These are phyloP conservation scores for Eutrigla gurnardus DNA, from an alignment of 2,797 vertebrate species.

Conservation along the genomic window DNA sequence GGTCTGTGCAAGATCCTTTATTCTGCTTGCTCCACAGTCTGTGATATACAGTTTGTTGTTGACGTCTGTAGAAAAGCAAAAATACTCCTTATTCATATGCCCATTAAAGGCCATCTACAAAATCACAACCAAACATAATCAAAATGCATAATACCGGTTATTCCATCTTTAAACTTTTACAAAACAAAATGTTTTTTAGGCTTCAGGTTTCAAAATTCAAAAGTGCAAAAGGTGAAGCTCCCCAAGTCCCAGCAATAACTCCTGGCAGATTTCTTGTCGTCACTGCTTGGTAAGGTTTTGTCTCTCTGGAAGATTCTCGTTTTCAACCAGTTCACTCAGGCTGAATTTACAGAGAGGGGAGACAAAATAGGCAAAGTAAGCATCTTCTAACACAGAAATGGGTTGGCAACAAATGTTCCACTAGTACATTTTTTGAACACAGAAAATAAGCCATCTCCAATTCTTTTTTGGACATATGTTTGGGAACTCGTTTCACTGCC, in stretches of 20 bases:
- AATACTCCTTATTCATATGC: neutral
- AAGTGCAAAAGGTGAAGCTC: neutral
- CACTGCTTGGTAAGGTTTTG: slow-evolving; percentile 11
- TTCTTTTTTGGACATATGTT: slow-evolving; percentile 16
- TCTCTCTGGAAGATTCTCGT: slow-evolving; percentile 27
- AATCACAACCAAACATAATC: neutral
- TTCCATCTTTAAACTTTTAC: neutral
- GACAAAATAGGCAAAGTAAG: slow-evolving; percentile 24
- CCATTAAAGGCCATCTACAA: neutral
- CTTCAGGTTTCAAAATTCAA: slow-evolving; percentile 6
- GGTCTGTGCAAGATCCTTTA: slow-evolving; percentile 1
- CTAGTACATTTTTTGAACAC: slow-evolving; percentile 8
- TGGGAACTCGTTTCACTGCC: slow-evolving; percentile 22
- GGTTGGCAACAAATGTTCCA: slow-evolving; percentile 6
- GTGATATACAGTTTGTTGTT: slow-evolving; percentile 26
- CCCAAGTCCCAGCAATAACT: slow-evolving; percentile 7
- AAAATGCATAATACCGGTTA: neutral
- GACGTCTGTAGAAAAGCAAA: slow-evolving; percentile 26
- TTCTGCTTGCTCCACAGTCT: slow-evolving; percentile 1
- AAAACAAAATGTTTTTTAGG: slow-evolving; percentile 5
- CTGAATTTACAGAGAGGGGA: slow-evolving; percentile 25
- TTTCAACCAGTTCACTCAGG: slow-evolving; percentile 22
- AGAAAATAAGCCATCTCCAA: slow-evolving; percentile 14
- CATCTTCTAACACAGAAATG: slow-evolving; percentile 1
- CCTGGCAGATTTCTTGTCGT: slow-evolving; percentile 25